phyloP scores from a whole-genome alignment of 2,888 invertebrate genomes.

The Cephus rjabovi region DNA sequence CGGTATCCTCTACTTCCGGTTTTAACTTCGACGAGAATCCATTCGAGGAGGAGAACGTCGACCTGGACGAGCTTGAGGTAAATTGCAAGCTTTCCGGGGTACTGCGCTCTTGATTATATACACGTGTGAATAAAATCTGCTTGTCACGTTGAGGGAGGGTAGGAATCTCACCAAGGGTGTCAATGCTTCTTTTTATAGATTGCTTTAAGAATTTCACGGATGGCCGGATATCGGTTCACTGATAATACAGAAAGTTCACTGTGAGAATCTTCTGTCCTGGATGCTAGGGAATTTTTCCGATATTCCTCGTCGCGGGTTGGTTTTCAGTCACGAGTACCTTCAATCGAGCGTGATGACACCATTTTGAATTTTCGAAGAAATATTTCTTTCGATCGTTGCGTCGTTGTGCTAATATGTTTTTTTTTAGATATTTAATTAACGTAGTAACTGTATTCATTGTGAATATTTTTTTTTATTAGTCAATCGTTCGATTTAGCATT shows the following conservation, averaged over 20 bases:
- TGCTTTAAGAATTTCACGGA: not conserved
- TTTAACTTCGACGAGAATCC: constrained; percentile 48
- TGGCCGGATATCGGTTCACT: not conserved
- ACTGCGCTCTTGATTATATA: not conserved
- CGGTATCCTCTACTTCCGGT: constrained; percentile 23
- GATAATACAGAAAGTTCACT: not conserved
- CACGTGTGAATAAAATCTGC: not conserved
- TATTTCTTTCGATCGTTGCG: not conserved
- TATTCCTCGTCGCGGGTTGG: not conserved
- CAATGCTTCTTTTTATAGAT: not conserved
- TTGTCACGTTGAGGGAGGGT: not conserved
- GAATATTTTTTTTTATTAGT: not conserved
- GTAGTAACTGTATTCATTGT: not conserved
- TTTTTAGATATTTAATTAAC: not conserved
- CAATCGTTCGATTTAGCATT: too few species aligned
- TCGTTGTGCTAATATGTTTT: not conserved
- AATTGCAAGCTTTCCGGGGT: constrained; percentile 14
- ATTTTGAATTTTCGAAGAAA: not conserved
- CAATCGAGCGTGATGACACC: not conserved
- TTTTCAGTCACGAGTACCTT: not conserved
- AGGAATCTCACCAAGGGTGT: not conserved
- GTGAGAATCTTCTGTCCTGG: not conserved
- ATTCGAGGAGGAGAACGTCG: constrained; percentile 55
- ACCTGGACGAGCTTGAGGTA: constrained; percentile 64
- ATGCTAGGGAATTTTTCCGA: not conserved